Evolutionary conservation across 2,888 invertebrate genomes (phyloP).

Genomic region (Rotaria macrura): DNA sequence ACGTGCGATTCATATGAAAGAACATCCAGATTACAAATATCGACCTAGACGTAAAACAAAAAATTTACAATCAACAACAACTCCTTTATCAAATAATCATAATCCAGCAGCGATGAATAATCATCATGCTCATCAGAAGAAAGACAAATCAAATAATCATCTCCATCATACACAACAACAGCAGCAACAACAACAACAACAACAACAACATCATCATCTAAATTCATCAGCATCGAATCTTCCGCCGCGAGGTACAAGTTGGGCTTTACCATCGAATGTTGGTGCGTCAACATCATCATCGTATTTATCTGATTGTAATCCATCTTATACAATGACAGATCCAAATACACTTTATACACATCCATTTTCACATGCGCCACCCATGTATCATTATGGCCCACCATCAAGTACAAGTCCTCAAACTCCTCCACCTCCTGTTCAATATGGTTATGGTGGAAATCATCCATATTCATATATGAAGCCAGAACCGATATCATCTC

Average conservation of each 20-base stretch:
- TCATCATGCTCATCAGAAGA: neutral
- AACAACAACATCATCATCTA: neutral
- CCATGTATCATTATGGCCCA: slow-evolving; percentile 13
- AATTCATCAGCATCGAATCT: neutral
- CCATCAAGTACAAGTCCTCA: slow-evolving; percentile 19
- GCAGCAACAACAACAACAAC: neutral
- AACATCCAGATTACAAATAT: slow-evolving; percentile 34
- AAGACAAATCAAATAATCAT: neutral
- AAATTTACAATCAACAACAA: slow-evolving; percentile 23
- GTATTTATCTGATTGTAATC: neutral
- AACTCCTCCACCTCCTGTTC: neutral
- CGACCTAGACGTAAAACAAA: slow-evolving; percentile 34
- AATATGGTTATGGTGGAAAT: neutral
- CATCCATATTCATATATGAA: neutral
- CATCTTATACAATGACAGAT: slow-evolving; percentile 16
- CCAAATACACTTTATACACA: neutral
- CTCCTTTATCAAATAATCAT: neutral
- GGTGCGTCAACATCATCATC: neutral
- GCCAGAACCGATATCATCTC: neutral
- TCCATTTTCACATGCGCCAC: neutral
- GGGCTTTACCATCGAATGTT: neutral
- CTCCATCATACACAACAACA: neutral
- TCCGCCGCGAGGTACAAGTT: neutral
- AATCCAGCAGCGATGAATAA: neutral
- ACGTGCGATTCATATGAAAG: slow-evolving; percentile 33